Evolutionary conservation across 92 coral and sea anemone species (phyloP).

Genomic region (Actinernus sp.): DNA sequence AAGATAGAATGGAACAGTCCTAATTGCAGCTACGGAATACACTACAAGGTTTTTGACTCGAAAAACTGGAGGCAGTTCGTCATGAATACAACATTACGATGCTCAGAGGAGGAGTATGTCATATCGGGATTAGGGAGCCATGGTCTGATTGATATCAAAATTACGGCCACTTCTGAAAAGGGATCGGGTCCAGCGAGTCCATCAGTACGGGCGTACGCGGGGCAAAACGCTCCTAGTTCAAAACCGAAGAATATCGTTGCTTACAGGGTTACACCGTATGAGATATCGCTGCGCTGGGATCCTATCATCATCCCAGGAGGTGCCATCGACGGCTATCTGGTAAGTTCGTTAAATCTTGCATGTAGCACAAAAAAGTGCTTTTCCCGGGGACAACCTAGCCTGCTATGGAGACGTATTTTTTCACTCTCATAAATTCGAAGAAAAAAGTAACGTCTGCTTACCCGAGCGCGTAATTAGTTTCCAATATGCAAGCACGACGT

Average conservation of each 20-base stretch:
- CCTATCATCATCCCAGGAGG: not conserved
- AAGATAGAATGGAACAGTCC: slow-evolving; percentile 35
- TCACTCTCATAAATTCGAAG: too few species aligned
- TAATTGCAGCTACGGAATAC: slow-evolving; percentile 19
- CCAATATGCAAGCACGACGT: too few species aligned
- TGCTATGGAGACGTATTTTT: too few species aligned
- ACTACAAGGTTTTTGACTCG: slow-evolving; percentile 12
- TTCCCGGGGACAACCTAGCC: too few species aligned
- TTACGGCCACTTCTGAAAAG: slow-evolving; percentile 14
- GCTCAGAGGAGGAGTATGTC: not conserved
- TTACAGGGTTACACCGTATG: slow-evolving; percentile 11
- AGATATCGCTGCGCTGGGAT: slow-evolving; percentile 36
- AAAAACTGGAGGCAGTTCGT: not conserved
- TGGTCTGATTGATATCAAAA: slow-evolving; percentile 19
- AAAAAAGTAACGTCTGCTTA: too few species aligned
- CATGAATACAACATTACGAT: not conserved
- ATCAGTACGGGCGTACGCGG: slow-evolving; percentile 26
- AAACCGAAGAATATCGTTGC: slow-evolving; percentile 15
- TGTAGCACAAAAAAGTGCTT: too few species aligned
- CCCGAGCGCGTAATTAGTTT: too few species aligned
- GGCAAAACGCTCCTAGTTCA: slow-evolving; percentile 27
- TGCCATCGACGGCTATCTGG: slow-evolving; percentile 56
- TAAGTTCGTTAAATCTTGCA: slow-evolving; percentile 16
- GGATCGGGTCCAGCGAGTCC: slow-evolving; percentile 65
- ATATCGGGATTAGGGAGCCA: not conserved